Percentiles rank a stretch among this genome's conserved stretches.
phyloP scores from a whole-genome alignment of 2,113 vertebrate genomes.

The Neogobius melanostomus region DNA sequence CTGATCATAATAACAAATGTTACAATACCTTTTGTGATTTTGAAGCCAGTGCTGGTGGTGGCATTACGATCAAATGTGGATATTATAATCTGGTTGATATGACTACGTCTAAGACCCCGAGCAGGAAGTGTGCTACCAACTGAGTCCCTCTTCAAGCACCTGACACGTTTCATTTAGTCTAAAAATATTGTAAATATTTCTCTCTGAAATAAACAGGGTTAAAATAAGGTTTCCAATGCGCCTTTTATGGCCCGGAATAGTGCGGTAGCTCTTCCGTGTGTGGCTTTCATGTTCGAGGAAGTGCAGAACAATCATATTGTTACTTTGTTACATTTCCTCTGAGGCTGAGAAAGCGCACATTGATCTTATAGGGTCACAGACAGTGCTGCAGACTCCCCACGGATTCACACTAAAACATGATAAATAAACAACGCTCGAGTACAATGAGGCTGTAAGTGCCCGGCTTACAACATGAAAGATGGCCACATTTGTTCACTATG shows the following conservation, averaged over 20 bases:
- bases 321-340: slow-evolving; percentile 84
- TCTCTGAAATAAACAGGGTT: slow-evolving; percentile 75
- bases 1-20: too few species aligned
- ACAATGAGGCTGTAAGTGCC: slow-evolving; percentile 9
- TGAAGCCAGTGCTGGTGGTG: not conserved
- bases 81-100: slow-evolving; percentile 53
- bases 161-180: slow-evolving; percentile 65
- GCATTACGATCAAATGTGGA: slow-evolving; percentile 45
- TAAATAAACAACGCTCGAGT: slow-evolving; percentile 30
- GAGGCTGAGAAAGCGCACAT: slow-evolving; percentile 75
- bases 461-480: not conserved
- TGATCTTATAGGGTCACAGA: slow-evolving; percentile 76
- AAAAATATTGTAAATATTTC: slow-evolving; percentile 74
- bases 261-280: slow-evolving; percentile 50
- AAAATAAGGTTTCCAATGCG: slow-evolving; percentile 71
- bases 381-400: slow-evolving; percentile 34
- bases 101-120: slow-evolving; percentile 14
- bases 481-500: not conserved
- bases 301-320: slow-evolving; percentile 81
- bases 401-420: slow-evolving; percentile 33
- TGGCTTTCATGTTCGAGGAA: slow-evolving; percentile 81
- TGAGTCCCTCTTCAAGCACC: slow-evolving; percentile 48
- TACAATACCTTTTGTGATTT: not conserved
- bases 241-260: slow-evolving; percentile 80
- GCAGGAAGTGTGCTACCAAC: slow-evolving; percentile 48